phyloP scores from a whole-genome alignment of 1,140 invertebrate species.

The Zaprionus taronus region DNA sequence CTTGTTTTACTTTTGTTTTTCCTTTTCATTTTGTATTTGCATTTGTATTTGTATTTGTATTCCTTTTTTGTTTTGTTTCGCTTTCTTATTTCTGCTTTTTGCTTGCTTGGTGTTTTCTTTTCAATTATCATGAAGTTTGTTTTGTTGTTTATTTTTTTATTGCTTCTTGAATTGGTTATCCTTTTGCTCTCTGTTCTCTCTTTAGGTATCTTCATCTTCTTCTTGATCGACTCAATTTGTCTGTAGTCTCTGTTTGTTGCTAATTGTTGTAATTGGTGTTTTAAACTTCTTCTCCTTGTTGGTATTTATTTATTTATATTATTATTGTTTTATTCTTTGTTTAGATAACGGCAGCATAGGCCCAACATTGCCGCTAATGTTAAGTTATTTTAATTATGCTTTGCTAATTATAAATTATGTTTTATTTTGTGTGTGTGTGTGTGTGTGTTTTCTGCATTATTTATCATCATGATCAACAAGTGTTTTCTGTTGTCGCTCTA shows the following conservation, averaged over 20 bases:
- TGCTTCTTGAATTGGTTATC: conserved; percentile 38
- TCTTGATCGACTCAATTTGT: conserved; percentile 28
- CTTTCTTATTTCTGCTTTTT: conserved; percentile 42
- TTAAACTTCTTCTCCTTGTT: conserved; percentile 26
- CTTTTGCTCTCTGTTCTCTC: not conserved
- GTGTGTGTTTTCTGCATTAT: conserved; percentile 22
- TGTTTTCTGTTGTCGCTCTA: conserved; percentile 15
- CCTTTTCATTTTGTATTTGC: conserved; percentile 13
- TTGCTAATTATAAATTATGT: conserved; percentile 77
- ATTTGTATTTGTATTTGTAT: conserved; percentile 30
- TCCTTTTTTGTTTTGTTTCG: conserved; percentile 33
- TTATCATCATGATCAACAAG: conserved; percentile 29
- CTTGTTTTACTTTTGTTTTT: conserved; percentile 48
- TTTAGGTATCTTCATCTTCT: conserved; percentile 23
- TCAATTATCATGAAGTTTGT: conserved; percentile 23
- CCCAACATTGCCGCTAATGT: conserved; percentile 42
- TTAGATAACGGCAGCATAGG: conserved; percentile 40
- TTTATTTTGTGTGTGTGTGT: conserved; percentile 32
- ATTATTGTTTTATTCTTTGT: conserved; percentile 22
- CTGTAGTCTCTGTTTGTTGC: conserved; percentile 35
- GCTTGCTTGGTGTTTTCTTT: conserved; percentile 43
- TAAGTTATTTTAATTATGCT: conserved; percentile 58
- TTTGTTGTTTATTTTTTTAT: conserved; percentile 34
- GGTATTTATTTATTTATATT: conserved; percentile 3
- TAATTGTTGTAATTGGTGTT: conserved; percentile 27